Base-by-base conservation (phyloP, 2,797 vertebrate species). In the Hoplostethus atlanticus region DNA sequence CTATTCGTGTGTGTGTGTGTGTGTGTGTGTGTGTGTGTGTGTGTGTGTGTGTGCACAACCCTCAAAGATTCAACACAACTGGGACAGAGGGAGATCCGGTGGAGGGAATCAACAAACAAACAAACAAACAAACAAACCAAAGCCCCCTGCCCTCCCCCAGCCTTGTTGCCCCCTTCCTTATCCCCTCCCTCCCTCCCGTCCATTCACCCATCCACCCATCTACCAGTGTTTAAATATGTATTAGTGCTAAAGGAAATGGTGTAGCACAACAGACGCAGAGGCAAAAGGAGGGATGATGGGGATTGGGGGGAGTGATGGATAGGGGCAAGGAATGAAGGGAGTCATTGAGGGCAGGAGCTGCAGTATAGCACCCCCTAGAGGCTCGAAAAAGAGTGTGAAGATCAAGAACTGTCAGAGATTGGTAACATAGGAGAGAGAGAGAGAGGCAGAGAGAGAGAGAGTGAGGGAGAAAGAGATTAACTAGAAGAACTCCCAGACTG, bases 201-300 rank as follows among this genome's bases (percentile, higher is more conserved):
- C 67, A 79, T 64, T 68, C 68, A 77, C 84, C 82, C 81, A 73
- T 67, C 68, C 79, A 83, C 85, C 76, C 81, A 86, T 87, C 93
- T 76, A 81, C 89, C 79, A 76, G 83, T 74, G 82, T 90, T 93
- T 88, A 93, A 94, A 92, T 90, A 92, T 94, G 92, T 84, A 90
- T 76, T 54, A 90, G 87, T 62, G 83, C 83, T 93, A 94, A 94
- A 94, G 92, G 92, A 94, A 93, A 91, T 68, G 83, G 77, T 86
- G 86, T 84, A 86, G 84, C 77, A 70, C 71, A 83, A 91, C 84
- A 82, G 69, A 76, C 66, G 13, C 66, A 74, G 60, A 54, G 57
- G 46, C n/a, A 58, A 47, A 63, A 79, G 63, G 69, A 38, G 13
- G 73, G 57, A 72, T 51, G 34, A 85, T 81, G 87, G 44, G 44